Percentiles rank a stretch among this genome's conserved stretches.
Conservation (phyloP, 2,888 invertebrate genomes). For the Tenthredo livida region DNA sequence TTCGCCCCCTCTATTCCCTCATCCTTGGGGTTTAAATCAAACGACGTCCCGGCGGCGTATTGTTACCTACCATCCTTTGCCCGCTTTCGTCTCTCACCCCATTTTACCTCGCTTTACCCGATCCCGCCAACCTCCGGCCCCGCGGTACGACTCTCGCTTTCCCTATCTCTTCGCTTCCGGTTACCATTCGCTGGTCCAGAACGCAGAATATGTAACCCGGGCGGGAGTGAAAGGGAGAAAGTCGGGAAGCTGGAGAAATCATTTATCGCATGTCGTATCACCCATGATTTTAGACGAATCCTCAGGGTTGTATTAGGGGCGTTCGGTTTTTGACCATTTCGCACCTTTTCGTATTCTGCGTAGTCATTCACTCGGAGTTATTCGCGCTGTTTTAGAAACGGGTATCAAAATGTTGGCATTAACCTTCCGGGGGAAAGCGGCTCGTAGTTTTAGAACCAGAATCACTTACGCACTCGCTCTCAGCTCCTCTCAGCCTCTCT, state of each 20-base stretch:
- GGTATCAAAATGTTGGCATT: conserved; percentile 19
- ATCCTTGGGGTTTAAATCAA: conserved; percentile 46
- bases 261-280: conserved; percentile 1
- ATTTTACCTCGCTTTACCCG: conserved; percentile 11
- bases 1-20: not conserved
- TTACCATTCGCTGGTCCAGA: not conserved
- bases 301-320: too few relatives aligned
- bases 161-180: not conserved
- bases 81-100: not conserved
- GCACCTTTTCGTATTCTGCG: too few relatives aligned
- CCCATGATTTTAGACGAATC: too few relatives aligned
- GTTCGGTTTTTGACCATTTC: too few relatives aligned
- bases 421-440: not conserved
- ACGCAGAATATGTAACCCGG: not conserved
- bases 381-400: not conserved
- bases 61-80: conserved; percentile 22
- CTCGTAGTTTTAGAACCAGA: not conserved
- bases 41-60: conserved; percentile 40
- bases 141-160: not conserved
- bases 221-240: not conserved
- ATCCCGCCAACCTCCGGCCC: not conserved
- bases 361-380: not conserved
- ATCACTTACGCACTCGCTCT: not conserved
- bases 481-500: not conserved
- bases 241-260: not conserved